Evolutionary conservation across 1,140 invertebrate genomes (phyloP).

Genomic region (Drosophila sucinea): DNA sequence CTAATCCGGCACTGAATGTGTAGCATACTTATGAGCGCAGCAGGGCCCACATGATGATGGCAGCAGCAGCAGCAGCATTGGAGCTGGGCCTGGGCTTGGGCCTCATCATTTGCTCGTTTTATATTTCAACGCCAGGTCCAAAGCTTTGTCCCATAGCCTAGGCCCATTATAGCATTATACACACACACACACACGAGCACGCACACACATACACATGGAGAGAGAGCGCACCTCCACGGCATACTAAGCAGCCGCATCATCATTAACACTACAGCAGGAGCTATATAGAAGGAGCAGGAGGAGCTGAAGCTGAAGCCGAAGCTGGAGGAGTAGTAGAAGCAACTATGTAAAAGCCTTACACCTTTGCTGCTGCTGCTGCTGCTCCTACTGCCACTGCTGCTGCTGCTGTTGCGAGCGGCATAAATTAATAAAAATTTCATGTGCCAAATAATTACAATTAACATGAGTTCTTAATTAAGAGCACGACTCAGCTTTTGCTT

Average conservation of each 20-base stretch:
- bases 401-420: constrained; percentile 77
- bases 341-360: constrained; percentile 48
- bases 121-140: constrained; percentile 60
- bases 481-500: constrained; percentile 53
- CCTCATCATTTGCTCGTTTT: constrained; percentile 77
- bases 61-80: constrained; percentile 17
- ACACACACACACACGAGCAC: constrained; percentile 42
- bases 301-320: constrained; percentile 34
- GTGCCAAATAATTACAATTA: constrained; percentile 83
- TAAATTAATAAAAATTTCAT: constrained; percentile 83
- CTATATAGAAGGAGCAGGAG: constrained; percentile 23
- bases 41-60: constrained; percentile 44
- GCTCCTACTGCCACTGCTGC: constrained; percentile 26
- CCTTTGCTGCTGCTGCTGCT: constrained; percentile 77
- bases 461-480: constrained; percentile 83
- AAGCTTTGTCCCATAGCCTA: constrained; percentile 22
- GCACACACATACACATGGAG: constrained; percentile 29
- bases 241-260: constrained; percentile 74
- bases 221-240: constrained; percentile 44
- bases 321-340: constrained; percentile 36
- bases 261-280: constrained; percentile 56
- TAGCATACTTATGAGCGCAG: constrained; percentile 55
- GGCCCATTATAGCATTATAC: constrained; percentile 54
- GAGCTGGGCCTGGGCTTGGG: constrained; percentile 11
- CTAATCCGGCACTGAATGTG: constrained; percentile 19